Evolutionary conservation across 2,888 invertebrate species (phyloP), one percentile per base, ranked within the genome.

Genomic region (Sialis lutaria): DNA sequence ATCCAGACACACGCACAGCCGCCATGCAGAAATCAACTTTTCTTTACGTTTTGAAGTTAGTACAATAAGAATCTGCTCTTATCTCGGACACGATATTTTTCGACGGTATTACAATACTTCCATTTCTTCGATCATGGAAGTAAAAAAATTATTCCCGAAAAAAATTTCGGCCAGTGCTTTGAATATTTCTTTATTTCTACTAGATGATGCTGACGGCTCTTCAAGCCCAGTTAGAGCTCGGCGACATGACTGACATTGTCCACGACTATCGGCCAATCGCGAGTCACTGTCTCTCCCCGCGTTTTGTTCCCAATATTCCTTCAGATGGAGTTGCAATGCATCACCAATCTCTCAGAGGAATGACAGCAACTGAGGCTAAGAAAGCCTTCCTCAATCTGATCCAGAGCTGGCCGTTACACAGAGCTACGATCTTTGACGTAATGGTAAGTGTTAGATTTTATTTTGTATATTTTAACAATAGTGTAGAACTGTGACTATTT

Each of bases 361-460:
- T 92, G 73, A 77, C 83, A 40, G 75, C 88, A 1, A 76, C 82
- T 6, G 85, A 89, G 60, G 88, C 93, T 22, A 90, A 93, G 67
- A 86, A 91, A 62, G 82, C 91, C 6, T 92, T 95, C 62, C 74
- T 95, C 46, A 91, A 92, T 60, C 74, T 95, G 22, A 88, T 95
- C 52, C 84, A 87, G 62, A 87, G 87, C 52, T 95, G 93, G 93
- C 91, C 91, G 33, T 72, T 95, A 47, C 89, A 92, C 53, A 77
- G 86, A 53, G 91, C 93, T 10, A 91, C 91, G 43, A 86, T 95
- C 58, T 95, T 90, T 62, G 92, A 93, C 64, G 93, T 95, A 40
- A 88, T 89, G 81, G 87, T 87, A 60, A 70, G 72, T 62, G 42
- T 22, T 22, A 22, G 22, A 22, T 22, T 22, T 22, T 22, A 22